These are phyloP conservation scores for Tyto alba DNA, from an alignment of 2,113 vertebrate species.

Conservation along the genomic window DNA sequence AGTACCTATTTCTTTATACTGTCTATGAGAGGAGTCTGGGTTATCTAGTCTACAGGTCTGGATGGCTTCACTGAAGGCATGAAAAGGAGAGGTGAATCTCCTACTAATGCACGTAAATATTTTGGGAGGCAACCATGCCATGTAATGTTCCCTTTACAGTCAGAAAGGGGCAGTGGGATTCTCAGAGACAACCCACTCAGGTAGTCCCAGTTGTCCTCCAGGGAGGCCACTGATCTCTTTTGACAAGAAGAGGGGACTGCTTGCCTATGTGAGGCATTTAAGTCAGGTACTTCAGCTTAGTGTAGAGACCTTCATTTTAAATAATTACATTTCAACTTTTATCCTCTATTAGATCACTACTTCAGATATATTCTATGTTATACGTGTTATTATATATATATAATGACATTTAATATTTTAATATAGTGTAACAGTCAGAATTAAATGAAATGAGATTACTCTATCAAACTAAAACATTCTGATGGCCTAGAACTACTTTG, in stretches of 20 bases:
- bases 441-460: background rate
- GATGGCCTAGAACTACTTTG: slow-evolving; percentile 24
- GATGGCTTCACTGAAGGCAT: background rate
- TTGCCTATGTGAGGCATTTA: background rate
- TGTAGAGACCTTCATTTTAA: background rate
- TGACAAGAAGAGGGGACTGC: background rate
- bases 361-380: background rate
- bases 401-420: slow-evolving; percentile 39
- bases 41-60: background rate
- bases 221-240: background rate
- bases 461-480: slow-evolving; percentile 14
- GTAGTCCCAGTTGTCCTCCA: background rate
- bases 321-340: background rate
- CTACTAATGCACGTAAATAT: background rate
- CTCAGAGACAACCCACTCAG: background rate
- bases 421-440: background rate
- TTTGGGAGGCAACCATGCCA: background rate
- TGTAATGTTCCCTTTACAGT: background rate
- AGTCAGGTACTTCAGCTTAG: background rate
- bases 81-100: background rate
- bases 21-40: background rate
- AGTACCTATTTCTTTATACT: background rate
- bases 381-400: background rate
- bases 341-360: background rate
- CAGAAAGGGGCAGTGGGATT: background rate